These are phyloP conservation scores for Fragum fragum DNA, from an alignment of 2,888 invertebrate genomes.

Conservation along the genomic window DNA sequence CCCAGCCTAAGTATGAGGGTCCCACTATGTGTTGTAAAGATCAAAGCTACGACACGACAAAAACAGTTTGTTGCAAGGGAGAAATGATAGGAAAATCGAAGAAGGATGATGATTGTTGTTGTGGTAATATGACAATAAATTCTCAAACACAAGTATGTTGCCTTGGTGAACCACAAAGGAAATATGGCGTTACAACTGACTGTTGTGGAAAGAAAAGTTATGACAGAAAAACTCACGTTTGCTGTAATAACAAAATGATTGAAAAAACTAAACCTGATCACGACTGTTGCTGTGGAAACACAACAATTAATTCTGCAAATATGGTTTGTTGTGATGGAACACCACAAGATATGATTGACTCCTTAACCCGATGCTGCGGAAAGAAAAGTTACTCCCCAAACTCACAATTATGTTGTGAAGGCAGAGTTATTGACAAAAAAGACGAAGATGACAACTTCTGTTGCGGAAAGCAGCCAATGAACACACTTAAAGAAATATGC, in stretches of 20 bases:
- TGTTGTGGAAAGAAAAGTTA: slow-evolving; percentile 55
- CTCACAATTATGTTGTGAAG: slow-evolving; percentile 57
- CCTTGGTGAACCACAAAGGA: slow-evolving; percentile 39
- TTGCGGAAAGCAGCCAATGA: slow-evolving; percentile 49
- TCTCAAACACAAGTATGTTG: slow-evolving; percentile 51
- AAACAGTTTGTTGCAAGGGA: slow-evolving; percentile 47
- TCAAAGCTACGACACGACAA: slow-evolving; percentile 43
- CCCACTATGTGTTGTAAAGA: slow-evolving; percentile 46
- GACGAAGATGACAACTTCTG: slow-evolving; percentile 50
- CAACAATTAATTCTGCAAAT: slow-evolving; percentile 45
- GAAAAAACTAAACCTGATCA: slow-evolving; percentile 45
- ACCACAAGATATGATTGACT: slow-evolving; percentile 36
- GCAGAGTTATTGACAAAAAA: slow-evolving; percentile 44
- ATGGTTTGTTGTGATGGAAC: slow-evolving; percentile 47
- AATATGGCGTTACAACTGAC: slow-evolving; percentile 32
- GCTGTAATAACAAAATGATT: slow-evolving; percentile 45
- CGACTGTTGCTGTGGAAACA: slow-evolving; percentile 59
- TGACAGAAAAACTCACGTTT: slow-evolving; percentile 30
- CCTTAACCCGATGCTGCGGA: slow-evolving; percentile 50
- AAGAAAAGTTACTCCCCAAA: slow-evolving; percentile 43
- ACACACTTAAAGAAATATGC: slow-evolving; percentile 49
- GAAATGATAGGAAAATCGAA: slow-evolving; percentile 39
- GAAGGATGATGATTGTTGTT: slow-evolving; percentile 43
- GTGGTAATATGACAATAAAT: slow-evolving; percentile 48
- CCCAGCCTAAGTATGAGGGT: slow-evolving; percentile 35